phyloP scores from a whole-genome alignment of 2,113 vertebrate genomes.

The Mormyrus iriodes region DNA sequence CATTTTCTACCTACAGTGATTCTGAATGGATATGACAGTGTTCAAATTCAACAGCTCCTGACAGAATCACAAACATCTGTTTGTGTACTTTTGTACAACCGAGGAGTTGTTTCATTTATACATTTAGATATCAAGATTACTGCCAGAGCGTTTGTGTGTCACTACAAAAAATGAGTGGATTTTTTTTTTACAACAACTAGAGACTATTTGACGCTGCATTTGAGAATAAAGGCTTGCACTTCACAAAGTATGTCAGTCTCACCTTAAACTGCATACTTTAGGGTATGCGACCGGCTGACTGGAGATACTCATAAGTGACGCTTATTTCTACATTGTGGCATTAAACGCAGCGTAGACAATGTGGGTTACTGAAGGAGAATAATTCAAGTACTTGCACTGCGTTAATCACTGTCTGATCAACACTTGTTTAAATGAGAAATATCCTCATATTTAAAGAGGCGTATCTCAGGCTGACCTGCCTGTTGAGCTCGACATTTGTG shows the following conservation, averaged over 20 bases:
- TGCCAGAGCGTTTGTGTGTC: neutral
- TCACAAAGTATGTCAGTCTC: neutral
- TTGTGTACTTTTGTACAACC: neutral
- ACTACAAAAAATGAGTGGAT: neutral
- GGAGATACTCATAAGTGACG: neutral
- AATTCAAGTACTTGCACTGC: neutral
- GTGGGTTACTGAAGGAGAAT: neutral
- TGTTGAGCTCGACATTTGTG: neutral
- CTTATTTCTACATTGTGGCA: neutral
- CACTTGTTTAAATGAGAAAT: neutral
- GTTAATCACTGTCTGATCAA: constrained; percentile 7
- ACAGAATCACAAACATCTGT: neutral
- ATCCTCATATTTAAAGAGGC: neutral
- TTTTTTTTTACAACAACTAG: neutral
- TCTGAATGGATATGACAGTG: neutral
- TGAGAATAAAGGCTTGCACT: neutral
- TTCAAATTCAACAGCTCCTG: neutral
- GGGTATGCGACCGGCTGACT: neutral
- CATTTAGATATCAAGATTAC: constrained; percentile 5
- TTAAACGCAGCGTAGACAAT: neutral
- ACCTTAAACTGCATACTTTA: neutral
- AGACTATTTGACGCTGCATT: neutral
- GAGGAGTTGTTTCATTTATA: neutral
- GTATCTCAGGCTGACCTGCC: neutral
- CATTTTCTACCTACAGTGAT: neutral